Evolutionary conservation across 2,888 invertebrate genomes (phyloP).

Genomic region (Palloptera scutellata): DNA sequence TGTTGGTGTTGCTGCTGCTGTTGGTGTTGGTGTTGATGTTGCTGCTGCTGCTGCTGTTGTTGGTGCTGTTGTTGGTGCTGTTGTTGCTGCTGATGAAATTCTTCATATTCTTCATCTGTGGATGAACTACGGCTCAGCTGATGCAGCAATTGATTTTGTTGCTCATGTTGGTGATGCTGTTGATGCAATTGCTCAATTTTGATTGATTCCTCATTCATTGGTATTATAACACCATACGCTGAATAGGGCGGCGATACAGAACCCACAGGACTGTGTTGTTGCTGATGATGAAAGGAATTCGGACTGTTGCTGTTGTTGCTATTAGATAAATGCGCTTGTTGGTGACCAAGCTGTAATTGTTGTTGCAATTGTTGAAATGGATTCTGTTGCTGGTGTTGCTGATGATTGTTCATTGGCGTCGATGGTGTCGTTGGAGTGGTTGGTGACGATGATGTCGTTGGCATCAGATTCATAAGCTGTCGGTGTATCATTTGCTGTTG

Average conservation of each 20-base stretch:
- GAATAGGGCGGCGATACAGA: slow-evolving; percentile 38
- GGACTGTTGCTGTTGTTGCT: slow-evolving; percentile 36
- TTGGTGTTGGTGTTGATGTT: slow-evolving; percentile 51
- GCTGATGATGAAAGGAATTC: slow-evolving; percentile 26
- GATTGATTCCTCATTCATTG: slow-evolving; percentile 40
- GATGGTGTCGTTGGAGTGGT: slow-evolving; percentile 29
- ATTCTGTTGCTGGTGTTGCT: slow-evolving; percentile 32
- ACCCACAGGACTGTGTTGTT: slow-evolving; percentile 32
- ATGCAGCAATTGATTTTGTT: slow-evolving; percentile 45
- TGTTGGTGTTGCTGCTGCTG: slow-evolving; percentile 41
- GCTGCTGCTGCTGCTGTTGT: slow-evolving; percentile 40
- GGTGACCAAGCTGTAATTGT: slow-evolving; percentile 39
- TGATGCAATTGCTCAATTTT: slow-evolving; percentile 48
- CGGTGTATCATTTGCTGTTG: slow-evolving; percentile 49
- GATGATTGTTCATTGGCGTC: slow-evolving; percentile 29
- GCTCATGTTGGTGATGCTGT: slow-evolving; percentile 41
- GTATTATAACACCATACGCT: slow-evolving; percentile 37
- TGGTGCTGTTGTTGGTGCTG: slow-evolving; percentile 46
- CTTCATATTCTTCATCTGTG: slow-evolving; percentile 60
- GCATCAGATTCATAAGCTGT: slow-evolving; percentile 51
- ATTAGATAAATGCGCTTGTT: slow-evolving; percentile 37
- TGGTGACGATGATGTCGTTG: slow-evolving; percentile 39
- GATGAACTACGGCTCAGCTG: slow-evolving; percentile 59
- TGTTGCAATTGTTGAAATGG: slow-evolving; percentile 35
- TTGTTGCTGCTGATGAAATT: slow-evolving; percentile 47